A percentile compares a stretch with the other conserved stretches of the same genome.
Conservation (phyloP, 1,140 invertebrate genomes). For the Chironomus striatipennis region DNA sequence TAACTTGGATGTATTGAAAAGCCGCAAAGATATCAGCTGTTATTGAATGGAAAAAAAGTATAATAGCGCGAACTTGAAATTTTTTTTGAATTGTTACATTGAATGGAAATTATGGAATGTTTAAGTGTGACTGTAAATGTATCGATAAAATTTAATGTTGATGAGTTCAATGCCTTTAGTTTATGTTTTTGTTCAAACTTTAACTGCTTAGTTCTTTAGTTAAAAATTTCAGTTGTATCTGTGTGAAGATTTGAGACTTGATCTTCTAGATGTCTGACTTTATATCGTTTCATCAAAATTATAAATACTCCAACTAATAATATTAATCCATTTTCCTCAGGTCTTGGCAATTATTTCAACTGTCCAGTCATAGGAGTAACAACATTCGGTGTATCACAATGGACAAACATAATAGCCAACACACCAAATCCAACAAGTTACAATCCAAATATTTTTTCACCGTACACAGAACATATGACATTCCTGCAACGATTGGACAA, state of each 20-base stretch:
- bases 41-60: background rate
- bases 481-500: conserved; percentile 35
- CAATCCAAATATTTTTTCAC: conserved; percentile 20
- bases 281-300: too few species aligned
- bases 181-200: too few species aligned
- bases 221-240: too few species aligned
- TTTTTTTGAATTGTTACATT: background rate
- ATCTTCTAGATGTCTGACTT: too few species aligned
- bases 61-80: background rate
- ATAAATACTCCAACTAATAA: too few species aligned
- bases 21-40: background rate
- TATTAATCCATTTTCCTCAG: background rate
- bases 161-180: too few species aligned
- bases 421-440: background rate
- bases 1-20: background rate
- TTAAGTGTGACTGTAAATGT: too few species aligned
- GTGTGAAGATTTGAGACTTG: too few species aligned
- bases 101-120: background rate
- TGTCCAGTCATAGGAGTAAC: conserved; percentile 35
- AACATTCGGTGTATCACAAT: conserved; percentile 33
- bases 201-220: too few species aligned
- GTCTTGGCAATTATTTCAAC: background rate
- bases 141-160: too few species aligned
- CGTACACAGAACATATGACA: conserved; percentile 32
- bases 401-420: conserved; percentile 31